Base-by-base conservation (phyloP, 1,140 invertebrate species). In the Lethrus apterus region DNA sequence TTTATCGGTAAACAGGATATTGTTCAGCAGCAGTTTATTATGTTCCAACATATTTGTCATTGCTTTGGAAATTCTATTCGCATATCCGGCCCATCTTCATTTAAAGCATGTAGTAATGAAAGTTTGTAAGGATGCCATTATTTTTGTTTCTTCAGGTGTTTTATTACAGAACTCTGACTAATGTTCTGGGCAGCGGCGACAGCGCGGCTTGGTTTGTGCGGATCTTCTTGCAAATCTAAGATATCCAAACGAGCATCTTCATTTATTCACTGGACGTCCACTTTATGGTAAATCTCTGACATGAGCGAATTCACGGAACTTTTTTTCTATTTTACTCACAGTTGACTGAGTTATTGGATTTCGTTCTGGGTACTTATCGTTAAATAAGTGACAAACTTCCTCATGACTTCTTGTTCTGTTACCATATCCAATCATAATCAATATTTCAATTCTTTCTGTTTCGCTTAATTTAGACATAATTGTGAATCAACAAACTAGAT, bases 311-410 rank as follows among this genome's bases (percentile, higher is more conserved):
- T 4, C n/a, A 11, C n/a, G n/a, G 14, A 32, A 11, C 14, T 32
- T 32, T 3, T n/a, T 4, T 14, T 32, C 4, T n/a, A n/a, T n/a
- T n/a, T n/a, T n/a, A n/a, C n/a, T n/a, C n/a, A n/a, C n/a, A n/a
- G n/a, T n/a, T n/a, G n/a, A 32, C 11, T n/a, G n/a, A 4, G 14
- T 14, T 32, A 32, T 32, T 10, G 11, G n/a, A n/a, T n/a, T n/a
- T n/a, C n/a, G n/a, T n/a, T n/a, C n/a, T 36, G 34, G 34, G 11
- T 8, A 36, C 14, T 20, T 17, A n/a, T 4, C 11, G 11, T 36
- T 36, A 36, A 36, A 36, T 9, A 36, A 18, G n/a, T 36, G 7
- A 15, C 34, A 36, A 18, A 36, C 34, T 18, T 36, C 34, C 20
- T 8, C 10, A 8, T 36, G 34, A 5, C 14, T 36, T 36, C 5